Conservation (phyloP, 35 echinoderm and acorn worm genomes). For the Ptychodera flava region DNA sequence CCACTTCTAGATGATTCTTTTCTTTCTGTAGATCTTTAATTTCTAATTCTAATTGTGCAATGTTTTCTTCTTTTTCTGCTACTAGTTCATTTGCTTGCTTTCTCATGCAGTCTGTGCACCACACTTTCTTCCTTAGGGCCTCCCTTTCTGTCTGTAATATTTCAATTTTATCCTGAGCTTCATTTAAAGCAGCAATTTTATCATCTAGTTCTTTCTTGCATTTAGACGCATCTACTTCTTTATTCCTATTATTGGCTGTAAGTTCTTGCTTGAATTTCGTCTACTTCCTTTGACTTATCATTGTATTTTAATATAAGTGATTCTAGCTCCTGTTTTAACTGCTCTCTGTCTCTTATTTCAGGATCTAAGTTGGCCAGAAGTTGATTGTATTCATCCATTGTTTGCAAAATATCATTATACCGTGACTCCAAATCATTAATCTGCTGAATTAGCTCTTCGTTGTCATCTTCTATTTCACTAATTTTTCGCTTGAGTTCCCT, state of each 20-base stretch:
- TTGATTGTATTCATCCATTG: neutral
- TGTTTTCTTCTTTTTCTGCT: neutral
- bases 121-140: neutral
- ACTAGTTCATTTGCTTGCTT: neutral
- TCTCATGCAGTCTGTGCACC: neutral
- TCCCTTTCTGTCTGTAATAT: constrained; percentile 7
- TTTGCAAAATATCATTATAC: neutral
- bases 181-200: neutral
- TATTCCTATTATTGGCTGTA: neutral
- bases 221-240: neutral
- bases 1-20: neutral
- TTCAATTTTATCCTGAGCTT: neutral
- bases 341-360: neutral
- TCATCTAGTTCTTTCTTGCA: neutral
- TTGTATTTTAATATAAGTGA: neutral
- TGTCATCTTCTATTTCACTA: neutral
- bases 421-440: neutral
- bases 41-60: neutral
- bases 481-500: neutral
- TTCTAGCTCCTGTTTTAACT: neutral
- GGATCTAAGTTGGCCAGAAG: neutral
- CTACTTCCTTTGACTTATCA: neutral
- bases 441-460: neutral
- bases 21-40: neutral
- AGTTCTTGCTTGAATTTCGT: neutral